Base-by-base conservation (phyloP, 2,888 invertebrate genomes). In the Tolmerus cingulatus region DNA sequence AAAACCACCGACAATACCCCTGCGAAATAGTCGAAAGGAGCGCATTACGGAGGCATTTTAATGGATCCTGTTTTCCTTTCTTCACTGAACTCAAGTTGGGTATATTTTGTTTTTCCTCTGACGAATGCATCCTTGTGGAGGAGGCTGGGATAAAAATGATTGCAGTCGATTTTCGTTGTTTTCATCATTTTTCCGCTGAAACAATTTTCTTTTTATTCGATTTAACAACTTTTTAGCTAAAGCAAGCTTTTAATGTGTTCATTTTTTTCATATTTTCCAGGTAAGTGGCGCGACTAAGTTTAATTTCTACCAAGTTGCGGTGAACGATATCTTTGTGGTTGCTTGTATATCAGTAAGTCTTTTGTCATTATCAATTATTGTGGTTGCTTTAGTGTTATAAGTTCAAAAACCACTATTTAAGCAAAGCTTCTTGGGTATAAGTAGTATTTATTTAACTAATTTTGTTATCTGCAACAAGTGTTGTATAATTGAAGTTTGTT, bases 321-420 rank as follows among this genome's bases (percentile, higher is more conserved):
- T 19, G 37, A 16, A 19, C 78, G 23, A 82, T 37, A 57, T 82
- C 37, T 55, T 55, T 82, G 82, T 23, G 82, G 82, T 66, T 66
- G 37, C 57, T 12, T 14, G 40, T 82, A 82, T 66, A 37, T 57
- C 16, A 82, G 57, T 55, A 55, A 81, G 23, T 82, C 40, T 40
- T 57, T 66, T 82, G 66, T 57, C 34, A 82, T 82, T 82, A 66
- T 82, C 66, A 82, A 40, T 82, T 30, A 57, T 57, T 82, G 82
- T 23, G 82, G 66, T n/a, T 82, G 8, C n/a, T 82, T 57, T 82
- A 57, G 16, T 37, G 7, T 66, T 82, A 82, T 82, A 57, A 57
- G 34, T 12, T 43, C 43, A 12, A 43, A 43, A 43, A 43, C 12
- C 12, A 43, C 40, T 40, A 8, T 8, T 40, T 8, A 1, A 0